These are phyloP conservation scores for Liolophura sinensis DNA, from an alignment of 1,140 invertebrate species.

Conservation along the genomic window DNA sequence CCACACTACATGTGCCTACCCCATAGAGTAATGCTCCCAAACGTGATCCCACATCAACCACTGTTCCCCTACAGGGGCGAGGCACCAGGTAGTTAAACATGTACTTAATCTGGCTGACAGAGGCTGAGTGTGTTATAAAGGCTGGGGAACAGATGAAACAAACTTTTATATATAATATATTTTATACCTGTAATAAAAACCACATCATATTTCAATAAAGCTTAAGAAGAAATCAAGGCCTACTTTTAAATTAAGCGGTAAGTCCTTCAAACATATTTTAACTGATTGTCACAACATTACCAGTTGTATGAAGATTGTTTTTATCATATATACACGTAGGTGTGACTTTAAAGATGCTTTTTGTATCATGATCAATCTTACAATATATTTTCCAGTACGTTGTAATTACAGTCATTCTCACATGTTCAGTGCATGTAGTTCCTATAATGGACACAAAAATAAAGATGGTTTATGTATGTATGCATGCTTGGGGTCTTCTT, in stretches of 20 bases:
- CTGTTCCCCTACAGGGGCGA: conserved; percentile 64
- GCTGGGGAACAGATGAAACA: conserved; percentile 54
- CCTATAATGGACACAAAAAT: too few species aligned
- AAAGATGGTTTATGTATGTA: too few species aligned
- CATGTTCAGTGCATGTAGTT: too few species aligned
- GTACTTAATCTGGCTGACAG: conserved; percentile 65
- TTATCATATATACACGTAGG: too few species aligned
- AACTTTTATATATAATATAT: neutral
- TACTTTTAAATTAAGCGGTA: neutral
- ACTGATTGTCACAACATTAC: too few species aligned
- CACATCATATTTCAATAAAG: neutral
- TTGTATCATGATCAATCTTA: too few species aligned
- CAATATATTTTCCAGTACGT: too few species aligned
- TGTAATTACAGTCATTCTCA: too few species aligned
- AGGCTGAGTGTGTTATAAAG: conserved; percentile 72
- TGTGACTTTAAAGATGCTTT: too few species aligned
- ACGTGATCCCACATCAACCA: conserved; percentile 74
- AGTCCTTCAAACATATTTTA: neutral
- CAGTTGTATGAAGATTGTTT: too few species aligned
- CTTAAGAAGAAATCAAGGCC: neutral
- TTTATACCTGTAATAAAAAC: too few species aligned
- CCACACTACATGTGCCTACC: conserved; percentile 54
- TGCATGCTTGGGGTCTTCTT: too few species aligned
- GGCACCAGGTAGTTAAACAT: conserved; percentile 70
- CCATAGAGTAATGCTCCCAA: conserved; percentile 72